Evolutionary conservation across 2,888 invertebrate genomes (phyloP).

Genomic region (Phrixothrix hirtus): DNA sequence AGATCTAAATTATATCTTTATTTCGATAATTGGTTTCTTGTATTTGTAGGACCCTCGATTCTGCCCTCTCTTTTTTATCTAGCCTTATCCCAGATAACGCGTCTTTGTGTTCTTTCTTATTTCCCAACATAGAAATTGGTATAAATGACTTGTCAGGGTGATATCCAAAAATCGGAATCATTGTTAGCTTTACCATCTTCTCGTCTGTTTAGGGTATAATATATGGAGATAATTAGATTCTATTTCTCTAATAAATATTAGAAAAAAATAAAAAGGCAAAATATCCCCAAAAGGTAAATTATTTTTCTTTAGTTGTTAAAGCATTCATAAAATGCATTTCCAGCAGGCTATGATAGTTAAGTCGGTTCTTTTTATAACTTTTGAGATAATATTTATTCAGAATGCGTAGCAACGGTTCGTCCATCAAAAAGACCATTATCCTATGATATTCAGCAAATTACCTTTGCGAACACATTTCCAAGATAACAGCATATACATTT

Average conservation of each 20-base stretch:
- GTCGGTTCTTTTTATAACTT: too few relatives aligned
- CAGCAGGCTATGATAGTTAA: too few relatives aligned
- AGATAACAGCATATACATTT: conserved; percentile 53
- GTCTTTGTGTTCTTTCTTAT: conserved; percentile 32
- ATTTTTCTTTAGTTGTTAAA: too few relatives aligned
- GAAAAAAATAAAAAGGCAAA: neutral
- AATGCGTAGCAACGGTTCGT: conserved; percentile 14
- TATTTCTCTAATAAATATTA: neutral
- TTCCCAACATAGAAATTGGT: conserved; percentile 31
- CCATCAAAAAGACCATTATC: conserved; percentile 46
- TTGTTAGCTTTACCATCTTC: conserved; percentile 6
- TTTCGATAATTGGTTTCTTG: conserved; percentile 49
- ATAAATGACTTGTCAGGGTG: conserved; percentile 24
- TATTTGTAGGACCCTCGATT: conserved; percentile 46
- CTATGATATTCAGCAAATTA: conserved; percentile 51
- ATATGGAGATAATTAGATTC: neutral
- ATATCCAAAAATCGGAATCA: conserved; percentile 1
- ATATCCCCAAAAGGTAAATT: too few relatives aligned
- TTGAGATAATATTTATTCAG: conserved; percentile 16
- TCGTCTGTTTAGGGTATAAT: too few relatives aligned
- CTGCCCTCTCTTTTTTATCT: conserved; percentile 43
- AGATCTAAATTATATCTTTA: conserved; percentile 37
- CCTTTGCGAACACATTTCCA: conserved; percentile 44
- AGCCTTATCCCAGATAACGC: conserved; percentile 42
- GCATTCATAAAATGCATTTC: too few relatives aligned